These are phyloP conservation scores for Bombus polaris DNA, from an alignment of 1,140 invertebrate genomes.

Conservation along the genomic window DNA sequence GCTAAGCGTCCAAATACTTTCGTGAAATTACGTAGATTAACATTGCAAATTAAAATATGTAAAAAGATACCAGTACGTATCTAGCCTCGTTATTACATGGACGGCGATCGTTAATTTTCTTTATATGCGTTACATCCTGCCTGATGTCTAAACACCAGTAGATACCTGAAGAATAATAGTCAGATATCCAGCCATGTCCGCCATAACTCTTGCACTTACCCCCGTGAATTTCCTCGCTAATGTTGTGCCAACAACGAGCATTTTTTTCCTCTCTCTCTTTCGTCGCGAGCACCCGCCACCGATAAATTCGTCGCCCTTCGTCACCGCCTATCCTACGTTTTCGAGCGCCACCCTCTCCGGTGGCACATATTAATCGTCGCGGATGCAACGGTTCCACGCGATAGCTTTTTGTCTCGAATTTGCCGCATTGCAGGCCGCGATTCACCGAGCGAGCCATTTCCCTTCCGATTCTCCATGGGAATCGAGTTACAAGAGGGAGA, in stretches of 20 bases:
- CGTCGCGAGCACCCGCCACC: not conserved
- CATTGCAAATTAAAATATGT: too few relatives aligned
- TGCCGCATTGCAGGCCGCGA: slow-evolving; percentile 9
- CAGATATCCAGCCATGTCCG: slow-evolving; percentile 43
- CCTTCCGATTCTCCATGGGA: not conserved
- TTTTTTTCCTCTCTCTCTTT: slow-evolving; percentile 21
- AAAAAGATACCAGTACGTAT: too few relatives aligned
- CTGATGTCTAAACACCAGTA: too few relatives aligned
- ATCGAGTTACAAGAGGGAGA: too few relatives aligned
- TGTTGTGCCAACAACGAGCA: slow-evolving; percentile 50
- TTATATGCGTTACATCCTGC: too few relatives aligned
- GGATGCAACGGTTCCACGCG: not conserved
- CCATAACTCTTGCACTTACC: slow-evolving; percentile 51
- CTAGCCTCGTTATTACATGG: too few relatives aligned
- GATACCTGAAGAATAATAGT: not conserved
- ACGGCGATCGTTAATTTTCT: too few relatives aligned
- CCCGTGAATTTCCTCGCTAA: slow-evolving; percentile 61
- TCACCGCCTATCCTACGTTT: slow-evolving; percentile 7
- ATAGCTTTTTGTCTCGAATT: slow-evolving; percentile 17
- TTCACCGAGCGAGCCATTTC: too few relatives aligned
- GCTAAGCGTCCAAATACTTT: too few relatives aligned
- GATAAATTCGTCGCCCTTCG: slow-evolving; percentile 46
- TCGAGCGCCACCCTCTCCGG: not conserved
- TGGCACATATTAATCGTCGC: slow-evolving; percentile 33
- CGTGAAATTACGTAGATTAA: too few relatives aligned